Evolutionary conservation across 2,888 invertebrate species (phyloP), one percentile per base, ranked within the genome.

Genomic region (Zygaena filipendulae): DNA sequence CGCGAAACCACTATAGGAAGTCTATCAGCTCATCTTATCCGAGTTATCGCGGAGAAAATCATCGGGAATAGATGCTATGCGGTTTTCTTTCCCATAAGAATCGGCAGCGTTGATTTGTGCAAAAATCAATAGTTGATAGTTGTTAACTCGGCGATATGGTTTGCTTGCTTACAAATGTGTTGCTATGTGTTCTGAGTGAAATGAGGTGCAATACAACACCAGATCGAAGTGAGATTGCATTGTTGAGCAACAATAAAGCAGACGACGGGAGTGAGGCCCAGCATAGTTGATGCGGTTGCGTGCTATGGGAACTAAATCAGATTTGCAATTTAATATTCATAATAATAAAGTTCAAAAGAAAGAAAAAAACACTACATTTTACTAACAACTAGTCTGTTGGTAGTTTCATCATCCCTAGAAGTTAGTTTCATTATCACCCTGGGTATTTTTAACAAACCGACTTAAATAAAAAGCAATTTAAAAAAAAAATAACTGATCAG

Each of bases 51-150:
- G n/a, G n/a, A 49, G 59, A 56, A 62, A 67, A 72, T 70, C 75
- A 57, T n/a, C 52, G 58, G 61, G 70, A 68, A 74, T 71, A 69
- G n/a, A 60, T 34, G 38, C 47, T 35, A 43, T 70, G 74, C 51
- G 74, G 74, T 74, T 71, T n/a, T 59, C 52, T 54, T 70, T 71
- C 66, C 59, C 70, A 70, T 68, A 67, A n/a, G 62, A 57, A 54
- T 52, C 49, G 50, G n/a, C n/a, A n/a, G n/a, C 46, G 52, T 54
- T 71, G 63, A 72, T 72, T 72, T 68, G 68, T 49, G 49, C 61
- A 70, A 75, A n/a, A 75, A 71, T 69, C 68, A 75, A 77, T 75
- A 70, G 53, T 59, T 55, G 56, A 56, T 59, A 53, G 61, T 51
- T 59, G 60, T 48, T 58, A 61, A 59, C 52, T 59, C 54, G 49